phyloP scores from a whole-genome alignment of 2,888 invertebrate species.

The Lycocerus yunnanus region DNA sequence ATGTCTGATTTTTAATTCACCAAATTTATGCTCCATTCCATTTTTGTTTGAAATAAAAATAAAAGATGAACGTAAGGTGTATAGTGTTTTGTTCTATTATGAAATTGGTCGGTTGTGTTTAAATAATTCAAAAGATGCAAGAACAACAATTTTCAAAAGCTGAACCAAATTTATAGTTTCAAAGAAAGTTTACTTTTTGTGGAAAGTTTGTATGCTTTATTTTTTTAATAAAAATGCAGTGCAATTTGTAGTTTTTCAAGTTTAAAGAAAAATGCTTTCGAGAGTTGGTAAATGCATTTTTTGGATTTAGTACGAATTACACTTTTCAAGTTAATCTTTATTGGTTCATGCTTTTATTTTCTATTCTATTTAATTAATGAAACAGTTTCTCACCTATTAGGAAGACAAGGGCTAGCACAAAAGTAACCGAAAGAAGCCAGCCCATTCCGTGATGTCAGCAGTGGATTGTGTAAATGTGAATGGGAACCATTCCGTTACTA shows the following conservation, averaged over 20 bases:
- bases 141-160: background rate
- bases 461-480: constrained; percentile 28
- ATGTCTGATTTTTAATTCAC: constrained; percentile 4
- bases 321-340: background rate
- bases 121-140: background rate
- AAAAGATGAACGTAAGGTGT: background rate
- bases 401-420: constrained; percentile 56
- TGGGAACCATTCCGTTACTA: constrained; percentile 29
- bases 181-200: background rate
- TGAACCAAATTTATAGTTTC: background rate
- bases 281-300: background rate
- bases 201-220: background rate
- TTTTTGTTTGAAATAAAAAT: background rate
- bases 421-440: constrained; percentile 56
- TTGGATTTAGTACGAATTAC: background rate
- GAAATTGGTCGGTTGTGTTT: constrained; percentile 1
- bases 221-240: background rate
- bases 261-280: background rate
- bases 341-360: background rate
- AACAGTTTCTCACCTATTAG: constrained; percentile 50
- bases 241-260: background rate
- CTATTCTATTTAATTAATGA: background rate
- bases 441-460: constrained; percentile 58
- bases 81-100: background rate
- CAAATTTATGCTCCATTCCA: background rate